Evolutionary conservation across 2,888 invertebrate genomes (phyloP), one percentile per base, ranked within the genome.

Genomic region (Drosophila tripunctata): DNA sequence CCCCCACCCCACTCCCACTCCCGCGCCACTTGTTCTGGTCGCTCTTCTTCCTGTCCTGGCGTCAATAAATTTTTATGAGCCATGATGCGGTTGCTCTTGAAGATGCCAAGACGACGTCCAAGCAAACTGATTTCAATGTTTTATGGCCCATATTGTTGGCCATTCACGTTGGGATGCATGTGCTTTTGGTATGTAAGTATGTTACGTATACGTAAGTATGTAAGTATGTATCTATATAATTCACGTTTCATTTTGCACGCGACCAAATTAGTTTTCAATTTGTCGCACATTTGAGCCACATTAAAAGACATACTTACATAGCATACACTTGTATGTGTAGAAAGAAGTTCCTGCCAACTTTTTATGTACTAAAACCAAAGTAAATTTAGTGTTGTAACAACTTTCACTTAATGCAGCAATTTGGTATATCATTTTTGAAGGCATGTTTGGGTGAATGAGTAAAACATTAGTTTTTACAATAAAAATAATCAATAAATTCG

Each of bases 21-120:
- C 24, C 33, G 4, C 22, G 22, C 22, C 17, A 33, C 24, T 17
- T 27, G 24, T 14, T 45, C 35, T 45, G 36, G 24, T 14, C n/a
- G n/a, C n/a, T n/a, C 56, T 15, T 57, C 21, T 22, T 35, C 41
- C 67, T 68, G 84, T 77, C 84, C 65, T 80, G 67, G 67, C 74
- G 72, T 78, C 85, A 77, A 85, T 88, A 85, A 88, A 88, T 88
- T 88, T 85, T 85, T 85, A 85, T 88, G 86, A 83, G 78, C 81
- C 86, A 87, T 81, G 69, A 87, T 85, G 81, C 62, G 83, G 83
- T 62, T 33, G 76, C 72, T 85, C 83, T 75, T 86, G 55, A 58
- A 77, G 77, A 73, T 65, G 86, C 52, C 64, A 68, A 56, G 84
- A 44, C 67, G 84, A 44, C 67, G 51, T 58, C 58, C 58, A 43